These are phyloP conservation scores for Antedon mediterranea DNA, from an alignment of 53 echinoderm and acorn worm genomes.

Conservation along the genomic window DNA sequence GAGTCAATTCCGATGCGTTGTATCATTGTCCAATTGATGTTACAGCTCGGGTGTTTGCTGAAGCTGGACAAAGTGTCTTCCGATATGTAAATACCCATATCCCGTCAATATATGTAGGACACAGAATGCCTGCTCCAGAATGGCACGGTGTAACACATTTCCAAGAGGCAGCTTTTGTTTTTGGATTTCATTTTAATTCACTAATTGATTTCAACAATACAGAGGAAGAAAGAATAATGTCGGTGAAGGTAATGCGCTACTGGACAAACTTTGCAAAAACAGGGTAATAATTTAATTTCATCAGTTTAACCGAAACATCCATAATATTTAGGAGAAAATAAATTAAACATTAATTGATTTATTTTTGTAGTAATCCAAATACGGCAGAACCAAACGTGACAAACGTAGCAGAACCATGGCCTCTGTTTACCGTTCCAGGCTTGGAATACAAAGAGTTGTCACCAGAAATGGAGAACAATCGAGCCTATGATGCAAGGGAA, in stretches of 20 bases:
- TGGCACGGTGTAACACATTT: conserved; percentile 28
- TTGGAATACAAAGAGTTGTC: conserved; percentile 44
- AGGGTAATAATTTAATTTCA: too few species aligned
- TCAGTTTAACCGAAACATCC: too few species aligned
- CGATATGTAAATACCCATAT: conserved; percentile 45
- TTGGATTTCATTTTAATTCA: conserved; percentile 13
- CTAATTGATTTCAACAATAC: conserved; percentile 4
- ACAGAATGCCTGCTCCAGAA: conserved; percentile 3
- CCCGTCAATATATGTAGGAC: conserved; percentile 15
- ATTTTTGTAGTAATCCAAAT: conserved; percentile 34
- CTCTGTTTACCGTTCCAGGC: conserved; percentile 33
- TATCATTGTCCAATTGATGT: conserved; percentile 37
- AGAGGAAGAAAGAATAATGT: conserved; percentile 26
- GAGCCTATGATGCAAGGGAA: conserved; percentile 28
- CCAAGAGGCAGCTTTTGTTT: conserved; percentile 41
- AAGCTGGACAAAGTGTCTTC: conserved; percentile 18
- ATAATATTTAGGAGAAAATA: too few species aligned
- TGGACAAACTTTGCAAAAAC: conserved; percentile 64
- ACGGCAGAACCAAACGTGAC: neutral
- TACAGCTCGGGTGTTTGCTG: conserved; percentile 13
- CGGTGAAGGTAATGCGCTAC: conserved; percentile 37
- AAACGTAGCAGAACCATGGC: conserved; percentile 20
- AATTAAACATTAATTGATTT: too few species aligned
- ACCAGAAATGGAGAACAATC: conserved; percentile 7
- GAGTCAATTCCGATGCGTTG: conserved; percentile 35